These are phyloP conservation scores for Dolichopus griseipennis DNA, from an alignment of 2,888 invertebrate species.

Conservation along the genomic window DNA sequence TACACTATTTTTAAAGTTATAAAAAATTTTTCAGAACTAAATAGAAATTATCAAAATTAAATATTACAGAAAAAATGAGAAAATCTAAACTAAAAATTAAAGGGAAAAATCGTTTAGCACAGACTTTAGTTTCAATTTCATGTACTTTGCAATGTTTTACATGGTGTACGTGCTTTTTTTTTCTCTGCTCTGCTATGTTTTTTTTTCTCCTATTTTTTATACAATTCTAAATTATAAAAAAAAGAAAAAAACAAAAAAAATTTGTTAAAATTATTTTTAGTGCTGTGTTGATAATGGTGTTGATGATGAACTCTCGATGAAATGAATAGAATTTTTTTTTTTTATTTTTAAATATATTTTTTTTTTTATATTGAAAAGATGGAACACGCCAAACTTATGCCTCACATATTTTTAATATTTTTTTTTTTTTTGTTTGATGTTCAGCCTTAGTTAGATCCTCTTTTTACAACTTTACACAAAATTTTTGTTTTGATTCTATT, in stretches of 20 bases:
- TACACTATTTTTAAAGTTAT: too few relatives aligned
- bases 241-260: not conserved
- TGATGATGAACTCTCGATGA: constrained; percentile 6
- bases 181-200: constrained; percentile 17
- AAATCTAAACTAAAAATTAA: too few relatives aligned
- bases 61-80: not conserved
- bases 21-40: not conserved
- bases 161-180: constrained; percentile 33
- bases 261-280: not conserved
- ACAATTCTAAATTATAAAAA: not conserved
- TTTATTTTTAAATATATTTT: not conserved
- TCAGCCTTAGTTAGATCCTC: not conserved
- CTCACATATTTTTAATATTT: not conserved
- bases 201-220: too few relatives aligned
- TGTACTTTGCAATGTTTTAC: constrained; percentile 33
- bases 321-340: not conserved
- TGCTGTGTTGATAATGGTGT: not conserved
- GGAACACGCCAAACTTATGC: constrained; percentile 3
- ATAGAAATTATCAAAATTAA: constrained; percentile 17
- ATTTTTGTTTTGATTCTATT: not conserved
- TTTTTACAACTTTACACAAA: not conserved
- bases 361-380: not conserved
- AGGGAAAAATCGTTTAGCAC: constrained; percentile 18
- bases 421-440: not conserved
- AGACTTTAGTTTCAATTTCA: constrained; percentile 21